Evolutionary conservation across 2,797 vertebrate species (phyloP), one percentile per base, ranked within the genome.

Genomic region (Peromyscus nudipes): DNA sequence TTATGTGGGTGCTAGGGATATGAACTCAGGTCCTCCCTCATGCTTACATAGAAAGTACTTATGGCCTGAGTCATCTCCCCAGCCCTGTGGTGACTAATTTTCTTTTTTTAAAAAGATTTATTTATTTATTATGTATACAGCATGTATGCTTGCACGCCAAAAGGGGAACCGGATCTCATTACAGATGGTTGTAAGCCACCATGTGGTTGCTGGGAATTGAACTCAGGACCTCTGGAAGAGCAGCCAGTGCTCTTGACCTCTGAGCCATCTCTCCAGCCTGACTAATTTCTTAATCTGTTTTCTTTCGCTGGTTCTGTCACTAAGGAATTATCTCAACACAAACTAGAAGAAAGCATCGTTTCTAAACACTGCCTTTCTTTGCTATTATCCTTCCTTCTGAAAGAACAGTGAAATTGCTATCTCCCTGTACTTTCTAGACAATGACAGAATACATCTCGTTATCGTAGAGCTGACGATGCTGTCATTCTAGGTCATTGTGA

Each of bases 281-380:
- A 23, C 43, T 79, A 67, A 43, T 93, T 95, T 87, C 86, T 94
- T 79, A 82, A 52, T 73, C 13, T 89, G 31, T 55, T 96, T 90
- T 91, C 52, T 89, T 94, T 57, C 76, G n/a, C 89, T 55, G 49
- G 43, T 73, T 71, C 37, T 86, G 8, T 89, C 49, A 95, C 7
- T 69, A 65, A 96, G 86, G 40, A 89, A 91, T 90, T 93, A 27
- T 49, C 13, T 46, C 87, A 49, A 67, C 40, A 92, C 77, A 77
- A 93, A 88, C 21, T 73, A 8, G 19, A 79, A 81, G 85, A 86
- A 96, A 94, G 80, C 40, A 8, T 67, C n/a, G 67, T 87, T 96
- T 95, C 62, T 27, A 96, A 89, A 57, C 75, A 46, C 69, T 16
- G 16, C 19, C 21, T 84, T 85, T 80, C 76, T 93, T 57, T 93